Base-by-base conservation (phyloP, 2,888 invertebrate genomes). In the Xestobium rufovillosum region DNA sequence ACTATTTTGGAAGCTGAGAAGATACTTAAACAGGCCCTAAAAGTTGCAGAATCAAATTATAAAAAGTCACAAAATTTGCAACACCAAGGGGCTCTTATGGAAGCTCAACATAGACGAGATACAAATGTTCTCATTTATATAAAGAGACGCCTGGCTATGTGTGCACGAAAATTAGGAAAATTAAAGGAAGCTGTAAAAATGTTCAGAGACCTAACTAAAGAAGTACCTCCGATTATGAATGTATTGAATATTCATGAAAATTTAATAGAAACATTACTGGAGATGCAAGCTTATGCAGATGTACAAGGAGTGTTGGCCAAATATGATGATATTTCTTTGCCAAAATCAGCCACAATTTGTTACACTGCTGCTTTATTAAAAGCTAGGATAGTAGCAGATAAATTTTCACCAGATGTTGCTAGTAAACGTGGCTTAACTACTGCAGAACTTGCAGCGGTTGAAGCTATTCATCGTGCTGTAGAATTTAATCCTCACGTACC, bases 401-500 rank as follows among this genome's bases (percentile, higher is more conserved):
- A 88, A 68, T 90, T 89, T 66, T 85, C 83, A 29, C 83, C 84
- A 3, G 89, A 90, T 58, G 75, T 85, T 47, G 87, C 84, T 19
- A 83, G 83, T 49, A 87, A 86, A 66, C 69, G 86, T 52, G 89
- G 90, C 2, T 67, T 89, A 38, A 85, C 81, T 41, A 77, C 85
- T 11, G 86, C 89, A 10, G 95, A 95, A 66, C 83, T 87, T 80
- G 82, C 83, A 49, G 95, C 95, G 1, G 87, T 92, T 0, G 91
- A 94, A 67, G 90, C 90, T 1, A 90, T 92, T 52, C 94, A 95
- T 59, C 73, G 91, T 57, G 96, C 96, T 6, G 91, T 97, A 30
- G 95, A 94, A 66, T 96, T 91, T 68, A 97, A 97, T 75, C 95
- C 97, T 39, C 92, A 95, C 70, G 96, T 95, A 58, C 92, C 95